phyloP scores from a whole-genome alignment of 2,797 vertebrate species.

The Coccyzus lansbergi region DNA sequence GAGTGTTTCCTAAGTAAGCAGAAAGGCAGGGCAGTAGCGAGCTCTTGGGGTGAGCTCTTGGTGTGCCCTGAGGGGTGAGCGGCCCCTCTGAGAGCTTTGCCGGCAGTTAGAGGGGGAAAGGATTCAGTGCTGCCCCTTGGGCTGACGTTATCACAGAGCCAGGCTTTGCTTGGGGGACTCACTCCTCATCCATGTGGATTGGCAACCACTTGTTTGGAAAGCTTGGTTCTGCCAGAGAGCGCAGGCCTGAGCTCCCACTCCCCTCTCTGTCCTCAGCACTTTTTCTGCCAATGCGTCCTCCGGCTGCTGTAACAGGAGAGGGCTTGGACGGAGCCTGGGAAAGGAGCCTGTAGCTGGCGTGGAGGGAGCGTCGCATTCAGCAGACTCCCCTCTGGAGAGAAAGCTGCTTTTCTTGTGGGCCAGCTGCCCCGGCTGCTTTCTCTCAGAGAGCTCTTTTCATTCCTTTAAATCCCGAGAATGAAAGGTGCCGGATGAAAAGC shows the following conservation, averaged over 20 bases:
- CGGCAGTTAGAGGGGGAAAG: not conserved
- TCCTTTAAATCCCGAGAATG: slow-evolving; percentile 41
- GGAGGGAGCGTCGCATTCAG: not conserved
- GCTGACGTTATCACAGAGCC: not conserved
- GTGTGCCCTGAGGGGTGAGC: not conserved
- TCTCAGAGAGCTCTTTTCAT: slow-evolving; percentile 55
- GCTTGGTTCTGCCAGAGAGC: not conserved
- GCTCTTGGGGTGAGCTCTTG: not conserved
- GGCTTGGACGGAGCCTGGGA: not conserved
- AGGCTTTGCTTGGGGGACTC: not conserved
- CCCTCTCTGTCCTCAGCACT: not conserved
- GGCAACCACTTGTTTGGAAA: not conserved
- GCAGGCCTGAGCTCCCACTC: not conserved
- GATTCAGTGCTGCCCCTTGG: not conserved
- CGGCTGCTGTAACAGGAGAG: slow-evolving; percentile 24
- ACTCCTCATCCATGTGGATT: accelerated
- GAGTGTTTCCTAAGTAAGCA: not conserved
- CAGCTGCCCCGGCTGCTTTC: slow-evolving; percentile 26
- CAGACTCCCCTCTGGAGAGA: slow-evolving; percentile 30
- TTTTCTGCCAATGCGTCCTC: not conserved
- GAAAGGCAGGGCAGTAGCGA: not conserved
- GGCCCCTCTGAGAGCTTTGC: accelerated
- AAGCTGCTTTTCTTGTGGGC: slow-evolving; percentile 40
- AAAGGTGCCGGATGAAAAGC: slow-evolving; percentile 57
- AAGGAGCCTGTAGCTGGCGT: not conserved